Base-by-base conservation (phyloP, 1,140 invertebrate species). In the Parasteatoda tepidariorum region DNA sequence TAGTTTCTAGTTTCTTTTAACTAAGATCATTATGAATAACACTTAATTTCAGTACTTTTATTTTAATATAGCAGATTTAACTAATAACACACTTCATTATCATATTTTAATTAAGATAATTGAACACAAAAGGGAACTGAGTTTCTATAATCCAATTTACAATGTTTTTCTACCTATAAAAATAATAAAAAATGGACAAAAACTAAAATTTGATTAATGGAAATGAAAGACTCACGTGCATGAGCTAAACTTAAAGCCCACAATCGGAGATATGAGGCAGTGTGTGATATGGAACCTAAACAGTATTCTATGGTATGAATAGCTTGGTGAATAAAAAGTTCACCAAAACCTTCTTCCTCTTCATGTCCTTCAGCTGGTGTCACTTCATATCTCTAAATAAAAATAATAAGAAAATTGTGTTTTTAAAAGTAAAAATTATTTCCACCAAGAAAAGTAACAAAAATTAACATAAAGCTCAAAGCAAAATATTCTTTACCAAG, bases 241-340 rank as follows among this genome's bases (percentile, higher is more conserved):
- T 98, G 97, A 86, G 97, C 97, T 79, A 99, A 91, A 83, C 96
- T 97, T 76, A 99, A 90, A 48, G 97, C 97, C 97, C 97, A 99
- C 30, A 99, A 90, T 87, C 97, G 95, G 3, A 99, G 91, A 89
- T 99, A 99, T 0, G 97, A 98, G 0, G 97, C 97, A 0, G 97
- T 98, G 88, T 98, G 96, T 0, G 96, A 98, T 83, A 99, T 93
- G 84, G 96, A 98, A 87, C 97, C 97, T 59, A 99, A 92, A 86
- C 96, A 96, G 89, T 97, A 99, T 90, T 99, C 97, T 86, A 99
- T 98, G 6, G 97, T 98, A 88, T 99, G 97, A 86, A 99, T 98
- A 38, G 92, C 93, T 89, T 97, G 96, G 88, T 97, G 93, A 85
- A 98, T 97, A 90, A 97, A 94, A 62, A 97, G 89, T 88, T 99